phyloP scores from a whole-genome alignment of 2,797 vertebrate genomes.

The Halcyon chelicuti region DNA sequence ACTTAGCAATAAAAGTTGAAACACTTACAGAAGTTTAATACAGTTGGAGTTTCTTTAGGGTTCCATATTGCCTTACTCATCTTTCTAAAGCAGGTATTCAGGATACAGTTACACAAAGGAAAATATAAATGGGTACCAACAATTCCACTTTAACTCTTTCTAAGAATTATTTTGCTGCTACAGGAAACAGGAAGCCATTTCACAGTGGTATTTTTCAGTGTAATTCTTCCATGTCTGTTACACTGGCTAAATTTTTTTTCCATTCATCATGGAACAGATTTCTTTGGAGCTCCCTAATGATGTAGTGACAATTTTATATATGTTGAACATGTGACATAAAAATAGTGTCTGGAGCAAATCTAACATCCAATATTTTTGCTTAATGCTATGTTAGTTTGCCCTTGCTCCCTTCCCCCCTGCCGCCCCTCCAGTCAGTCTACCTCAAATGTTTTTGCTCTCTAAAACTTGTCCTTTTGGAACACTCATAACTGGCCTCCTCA shows the following conservation, averaged over 20 bases:
- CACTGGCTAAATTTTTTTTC: neutral
- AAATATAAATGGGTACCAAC: constrained; percentile 19
- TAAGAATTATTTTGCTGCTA: constrained; percentile 26
- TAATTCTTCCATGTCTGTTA: constrained; percentile 13
- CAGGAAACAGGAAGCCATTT: constrained; percentile 24
- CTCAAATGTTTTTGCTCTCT: neutral
- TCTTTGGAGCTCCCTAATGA: constrained; percentile 27
- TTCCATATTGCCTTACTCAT: constrained; percentile 10
- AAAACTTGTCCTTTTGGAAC: neutral
- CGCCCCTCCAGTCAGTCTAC: neutral
- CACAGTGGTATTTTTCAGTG: constrained; percentile 6
- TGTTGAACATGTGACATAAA: constrained; percentile 35
- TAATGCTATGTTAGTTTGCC: neutral
- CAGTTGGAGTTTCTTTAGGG: constrained; percentile 9
- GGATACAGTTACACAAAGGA: constrained; percentile 32
- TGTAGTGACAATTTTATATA: constrained; percentile 59
- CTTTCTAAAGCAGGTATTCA: constrained; percentile 16
- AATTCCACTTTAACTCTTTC: constrained; percentile 35
- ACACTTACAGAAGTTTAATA: constrained; percentile 22
- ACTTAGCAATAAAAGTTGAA: constrained; percentile 54
- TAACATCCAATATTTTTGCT: constrained; percentile 27
- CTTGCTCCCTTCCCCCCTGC: neutral
- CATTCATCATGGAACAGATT: constrained; percentile 18
- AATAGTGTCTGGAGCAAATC: constrained; percentile 45
- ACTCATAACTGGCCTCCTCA: neutral